A percentile compares a stretch with the other conserved stretches of the same genome.
These are phyloP conservation scores for Rhodinocichla rosea DNA, from an alignment of 2,113 vertebrate species.

Conservation along the genomic window DNA sequence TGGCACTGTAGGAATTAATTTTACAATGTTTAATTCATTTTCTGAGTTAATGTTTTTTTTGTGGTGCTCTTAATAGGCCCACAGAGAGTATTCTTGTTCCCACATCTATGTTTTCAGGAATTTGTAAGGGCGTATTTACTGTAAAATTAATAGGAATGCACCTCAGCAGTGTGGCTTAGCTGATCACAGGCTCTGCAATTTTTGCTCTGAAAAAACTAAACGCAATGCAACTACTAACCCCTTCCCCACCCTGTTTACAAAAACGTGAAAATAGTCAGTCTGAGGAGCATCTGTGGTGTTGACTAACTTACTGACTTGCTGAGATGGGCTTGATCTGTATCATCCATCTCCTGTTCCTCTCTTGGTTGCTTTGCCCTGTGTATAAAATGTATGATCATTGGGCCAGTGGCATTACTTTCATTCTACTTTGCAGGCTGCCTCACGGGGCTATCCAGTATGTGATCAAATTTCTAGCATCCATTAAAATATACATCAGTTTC, in stretches of 20 bases:
- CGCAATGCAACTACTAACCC: neutral
- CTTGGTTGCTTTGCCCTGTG: neutral
- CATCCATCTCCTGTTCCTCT: neutral
- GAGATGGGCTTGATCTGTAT: neutral
- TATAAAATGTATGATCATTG: neutral
- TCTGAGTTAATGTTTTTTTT: neutral
- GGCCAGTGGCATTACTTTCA: neutral
- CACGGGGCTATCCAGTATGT: neutral
- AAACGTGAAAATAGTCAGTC: neutral
- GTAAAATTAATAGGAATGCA: neutral
- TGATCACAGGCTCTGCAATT: neutral
- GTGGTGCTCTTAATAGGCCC: neutral
- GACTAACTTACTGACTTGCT: neutral
- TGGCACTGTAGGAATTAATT: slow-evolving; percentile 52
- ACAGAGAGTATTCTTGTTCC: neutral
- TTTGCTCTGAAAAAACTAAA: neutral
- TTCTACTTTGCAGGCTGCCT: neutral
- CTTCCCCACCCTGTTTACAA: neutral
- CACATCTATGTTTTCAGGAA: neutral
- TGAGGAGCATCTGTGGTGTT: neutral
- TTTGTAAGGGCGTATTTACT: neutral
- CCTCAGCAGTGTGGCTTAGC: neutral
- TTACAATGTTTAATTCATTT: neutral
- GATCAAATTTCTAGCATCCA: neutral
- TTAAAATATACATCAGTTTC: neutral